Evolutionary conservation across 2,888 invertebrate genomes (phyloP), one percentile per base, ranked within the genome.

Genomic region (Chloroclystis v-ata): DNA sequence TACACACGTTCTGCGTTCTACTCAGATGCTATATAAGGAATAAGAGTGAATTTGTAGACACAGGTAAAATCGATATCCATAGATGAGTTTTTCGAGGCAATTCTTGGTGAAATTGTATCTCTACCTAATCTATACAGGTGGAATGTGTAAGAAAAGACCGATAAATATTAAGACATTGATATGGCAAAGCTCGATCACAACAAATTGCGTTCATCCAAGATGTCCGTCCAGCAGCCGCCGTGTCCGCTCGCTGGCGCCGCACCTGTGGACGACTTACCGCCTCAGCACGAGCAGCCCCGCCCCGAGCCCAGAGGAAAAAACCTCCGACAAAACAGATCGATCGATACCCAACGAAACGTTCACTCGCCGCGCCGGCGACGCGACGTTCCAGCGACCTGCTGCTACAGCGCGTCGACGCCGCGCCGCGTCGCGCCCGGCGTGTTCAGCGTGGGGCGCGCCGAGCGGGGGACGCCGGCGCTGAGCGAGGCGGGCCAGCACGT

Each of bases 291-390:
- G 37, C 24, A 37, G 35, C 69, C 72, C 71, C 63, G 65, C 74
- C 72, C 74, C 71, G 67, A 75, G 61, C 64, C 64, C 56, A 69
- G 63, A 64, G 60, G 60, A 73, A 72, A 74, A 78, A 77, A 78
- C 73, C 78, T 80, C 72, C 75, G 75, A 80, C 79, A 75, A 79
- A 81, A 80, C 82, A 78, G 69, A 81, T 78, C 78, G 84, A 84
- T 85, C 84, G 75, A 84, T 84, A 82, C 68, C 62, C 59, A 70
- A 63, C 50, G 58, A 63, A 72, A 65, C 58, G 65, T 66, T 68
- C 73, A 72, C 75, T 72, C 62, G 65, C 45, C 60, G 61, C 32
- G 16, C 14, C 10, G 10, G 16, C 32, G 32, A 33, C 10, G 20
- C 5, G 20, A 35, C 20, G 20, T 20, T n/a, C 3, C 20, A 2